Base-by-base conservation (phyloP, 92 coral and sea anemone genomes). In the Siderastrea radians region DNA sequence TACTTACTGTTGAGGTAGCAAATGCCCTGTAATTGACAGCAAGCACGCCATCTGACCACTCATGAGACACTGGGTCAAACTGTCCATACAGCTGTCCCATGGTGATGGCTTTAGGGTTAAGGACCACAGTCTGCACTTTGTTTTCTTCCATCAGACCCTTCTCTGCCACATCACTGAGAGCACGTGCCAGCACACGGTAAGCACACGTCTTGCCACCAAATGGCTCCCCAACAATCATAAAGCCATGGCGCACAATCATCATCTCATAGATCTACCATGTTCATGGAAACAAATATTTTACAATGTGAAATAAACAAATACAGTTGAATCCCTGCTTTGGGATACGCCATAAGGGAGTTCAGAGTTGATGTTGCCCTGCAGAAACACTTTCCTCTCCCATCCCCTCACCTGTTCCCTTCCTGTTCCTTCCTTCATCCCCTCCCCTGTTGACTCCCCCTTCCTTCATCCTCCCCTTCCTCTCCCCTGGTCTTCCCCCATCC, bases 231-330 rank as follows among this genome's bases (percentile, higher is more conserved):
- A 97, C 99, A 63, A 97, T 97, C 99, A 97, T 97, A 74, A 97
- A 97, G 9, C 99, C 99, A 68, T 97, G 99, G 74, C 99, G 99
- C 7, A 97, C 99, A 54, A 97, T 95, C 99, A 97, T 97, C 99
- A 97, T 97, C 79, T 97, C 99, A 72, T 95, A 96, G 53, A 97
- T 91, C 99, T 97, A 60, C 52, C n/a, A 69, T 13, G 13, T 7
- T 13, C 14, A 77, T 14, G 14, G 3, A 58, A 57, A 64, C 19
- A 16, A 61, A 6, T 14, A 10, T 61, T 61, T 14, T 3, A 49
- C 1, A 0, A 49, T 6, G 19, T 26, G 38, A 26, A 26, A 26
- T 26, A 26, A 26, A 26, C 38, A 26, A 26, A 26, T 26, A 26
- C 38, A 26, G 38, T 26, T 26, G 38, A 26, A 26, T 26, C 38